phyloP scores from a whole-genome alignment of 2,113 vertebrate genomes.

The Rhinolophus ferrumequinum region DNA sequence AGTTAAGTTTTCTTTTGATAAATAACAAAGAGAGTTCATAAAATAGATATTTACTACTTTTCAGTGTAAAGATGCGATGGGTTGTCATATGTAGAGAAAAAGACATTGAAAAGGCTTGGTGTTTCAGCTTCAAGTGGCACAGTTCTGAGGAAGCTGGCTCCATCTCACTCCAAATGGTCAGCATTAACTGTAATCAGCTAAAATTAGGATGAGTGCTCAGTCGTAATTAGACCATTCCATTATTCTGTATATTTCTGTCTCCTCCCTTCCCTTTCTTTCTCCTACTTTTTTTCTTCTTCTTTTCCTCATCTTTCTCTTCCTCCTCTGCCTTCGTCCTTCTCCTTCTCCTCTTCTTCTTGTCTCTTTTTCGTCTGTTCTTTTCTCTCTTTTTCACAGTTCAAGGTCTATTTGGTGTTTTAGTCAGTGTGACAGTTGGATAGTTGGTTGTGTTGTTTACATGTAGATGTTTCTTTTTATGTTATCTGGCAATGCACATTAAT shows the following conservation, averaged over 20 bases:
- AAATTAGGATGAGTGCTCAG: background rate
- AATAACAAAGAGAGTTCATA: background rate
- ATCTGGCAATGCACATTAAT: background rate
- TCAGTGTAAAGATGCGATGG: background rate
- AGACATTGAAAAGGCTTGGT: background rate
- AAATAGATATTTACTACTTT: background rate
- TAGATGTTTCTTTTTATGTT: constrained; percentile 39
- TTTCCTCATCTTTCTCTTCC: background rate
- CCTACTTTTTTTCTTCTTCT: background rate
- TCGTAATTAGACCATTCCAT: background rate
- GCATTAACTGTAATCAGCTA: background rate
- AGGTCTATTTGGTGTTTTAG: constrained; percentile 79
- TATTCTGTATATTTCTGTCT: background rate
- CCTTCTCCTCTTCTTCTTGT: background rate
- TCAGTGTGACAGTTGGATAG: constrained; percentile 36
- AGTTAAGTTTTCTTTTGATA: background rate
- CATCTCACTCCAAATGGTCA: background rate
- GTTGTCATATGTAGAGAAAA: background rate
- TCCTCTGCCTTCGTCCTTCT: background rate
- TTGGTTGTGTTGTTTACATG: background rate
- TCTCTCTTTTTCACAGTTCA: constrained; percentile 60
- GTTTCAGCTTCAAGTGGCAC: background rate
- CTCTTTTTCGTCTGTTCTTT: background rate
- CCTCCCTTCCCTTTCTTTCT: background rate
- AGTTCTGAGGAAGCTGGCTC: background rate